Percentiles rank a stretch among this genome's conserved stretches.
Conservation (phyloP, 1,140 invertebrate species). For the Conus ventricosus region DNA sequence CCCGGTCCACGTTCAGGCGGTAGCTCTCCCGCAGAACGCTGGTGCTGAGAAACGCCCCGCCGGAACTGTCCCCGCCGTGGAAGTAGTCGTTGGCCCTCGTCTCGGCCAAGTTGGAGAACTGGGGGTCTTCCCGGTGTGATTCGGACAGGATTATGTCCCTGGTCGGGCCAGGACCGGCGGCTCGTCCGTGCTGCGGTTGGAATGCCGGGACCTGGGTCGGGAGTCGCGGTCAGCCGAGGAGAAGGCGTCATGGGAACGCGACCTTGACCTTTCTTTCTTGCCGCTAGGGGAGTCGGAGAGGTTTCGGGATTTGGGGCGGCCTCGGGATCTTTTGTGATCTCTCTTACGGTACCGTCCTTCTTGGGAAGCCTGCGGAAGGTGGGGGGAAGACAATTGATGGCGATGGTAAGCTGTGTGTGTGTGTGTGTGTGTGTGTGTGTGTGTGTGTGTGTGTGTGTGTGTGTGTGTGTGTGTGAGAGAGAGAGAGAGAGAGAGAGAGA, state of each 20-base stretch:
- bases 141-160: conserved; percentile 43
- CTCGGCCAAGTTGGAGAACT: not conserved
- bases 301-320: not conserved
- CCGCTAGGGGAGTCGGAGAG: not conserved
- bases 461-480: too few relatives aligned
- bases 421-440: too few relatives aligned
- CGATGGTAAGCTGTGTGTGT: too few relatives aligned
- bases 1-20: conserved; percentile 9
- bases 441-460: too few relatives aligned
- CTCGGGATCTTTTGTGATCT: conserved; percentile 7
- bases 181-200: not conserved
- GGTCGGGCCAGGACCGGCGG: conserved; percentile 22
- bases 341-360: conserved; percentile 12
- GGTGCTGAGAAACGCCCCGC: not conserved
- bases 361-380: not conserved
- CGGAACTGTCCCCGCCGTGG: not conserved
- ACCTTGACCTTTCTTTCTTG: not conserved
- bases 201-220: not conserved
- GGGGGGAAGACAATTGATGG: too few relatives aligned
- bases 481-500: too few relatives aligned
- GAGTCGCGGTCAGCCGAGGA: not conserved
- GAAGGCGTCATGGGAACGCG: not conserved
- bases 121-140: not conserved
- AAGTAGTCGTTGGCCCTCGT: not conserved
- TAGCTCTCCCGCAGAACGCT: not conserved